A percentile compares a stretch with the other conserved stretches of the same genome.
Conservation (phyloP, 2,113 vertebrate genomes). For the Caranx melampygus region DNA sequence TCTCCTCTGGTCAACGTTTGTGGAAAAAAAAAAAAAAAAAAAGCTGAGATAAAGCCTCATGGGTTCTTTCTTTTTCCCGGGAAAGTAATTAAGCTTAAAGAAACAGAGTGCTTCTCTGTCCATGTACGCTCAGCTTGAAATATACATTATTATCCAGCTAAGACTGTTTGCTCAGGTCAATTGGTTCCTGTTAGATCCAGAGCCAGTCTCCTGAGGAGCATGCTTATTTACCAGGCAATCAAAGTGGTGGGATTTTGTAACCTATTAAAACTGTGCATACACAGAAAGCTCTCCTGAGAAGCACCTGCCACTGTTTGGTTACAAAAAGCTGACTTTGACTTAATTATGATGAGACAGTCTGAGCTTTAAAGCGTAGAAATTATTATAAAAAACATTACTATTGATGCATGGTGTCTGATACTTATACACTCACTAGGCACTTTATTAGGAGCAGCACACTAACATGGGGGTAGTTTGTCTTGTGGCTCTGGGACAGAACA, state of each 20-base stretch:
- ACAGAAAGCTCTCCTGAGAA: conserved; percentile 18
- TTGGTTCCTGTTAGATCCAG: conserved; percentile 48
- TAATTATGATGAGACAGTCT: too few relatives aligned
- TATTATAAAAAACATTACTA: background rate
- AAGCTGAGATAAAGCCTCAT: conserved; percentile 31
- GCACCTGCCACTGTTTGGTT: background rate
- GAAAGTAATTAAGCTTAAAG: conserved; percentile 57
- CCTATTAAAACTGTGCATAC: conserved; percentile 20
- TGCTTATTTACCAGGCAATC: conserved; percentile 58
- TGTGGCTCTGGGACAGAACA: too few relatives aligned
- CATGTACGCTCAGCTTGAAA: conserved; percentile 34
- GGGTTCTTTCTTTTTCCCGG: conserved; percentile 1
- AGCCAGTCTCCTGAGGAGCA: conserved; percentile 39
- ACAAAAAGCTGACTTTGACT: background rate
- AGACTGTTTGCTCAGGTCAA: conserved; percentile 63
- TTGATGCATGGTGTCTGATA: background rate
- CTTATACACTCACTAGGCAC: too few relatives aligned
- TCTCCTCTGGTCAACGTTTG: conserved; percentile 36
- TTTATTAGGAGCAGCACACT: too few relatives aligned
- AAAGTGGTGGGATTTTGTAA: conserved; percentile 30
- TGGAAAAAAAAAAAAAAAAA: background rate
- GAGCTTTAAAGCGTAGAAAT: too few relatives aligned
- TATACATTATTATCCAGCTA: conserved; percentile 52
- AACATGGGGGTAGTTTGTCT: too few relatives aligned
- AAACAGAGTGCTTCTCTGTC: conserved; percentile 29